These are phyloP conservation scores for Sesia bembeciformis DNA, from an alignment of 2,888 invertebrate genomes.

Conservation along the genomic window DNA sequence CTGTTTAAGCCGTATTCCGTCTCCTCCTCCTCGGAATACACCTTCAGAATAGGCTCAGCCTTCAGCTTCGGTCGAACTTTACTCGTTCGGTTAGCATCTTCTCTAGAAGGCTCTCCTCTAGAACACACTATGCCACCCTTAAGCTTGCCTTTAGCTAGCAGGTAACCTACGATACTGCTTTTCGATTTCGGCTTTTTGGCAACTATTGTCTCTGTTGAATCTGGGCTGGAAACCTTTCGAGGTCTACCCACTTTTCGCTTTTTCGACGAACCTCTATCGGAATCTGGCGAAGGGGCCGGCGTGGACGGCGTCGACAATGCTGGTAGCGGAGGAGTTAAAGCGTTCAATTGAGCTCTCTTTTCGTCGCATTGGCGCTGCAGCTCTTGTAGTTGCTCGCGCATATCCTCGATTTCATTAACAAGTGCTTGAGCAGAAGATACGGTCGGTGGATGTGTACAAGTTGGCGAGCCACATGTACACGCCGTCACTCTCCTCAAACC, in stretches of 20 bases:
- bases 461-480: constrained; percentile 40
- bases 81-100: constrained; percentile 58
- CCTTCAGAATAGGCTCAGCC: constrained; percentile 80
- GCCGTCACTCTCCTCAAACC: constrained; percentile 55
- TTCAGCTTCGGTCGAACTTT: constrained; percentile 83
- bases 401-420: constrained; percentile 86
- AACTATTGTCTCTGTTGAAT: constrained; percentile 85
- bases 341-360: constrained; percentile 87
- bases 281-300: constrained; percentile 61
- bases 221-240: constrained; percentile 79
- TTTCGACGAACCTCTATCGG: constrained; percentile 76
- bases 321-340: constrained; percentile 75
- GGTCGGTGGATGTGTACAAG: constrained; percentile 38
- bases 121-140: constrained; percentile 69
- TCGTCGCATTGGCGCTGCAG: constrained; percentile 87
- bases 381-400: constrained; percentile 86
- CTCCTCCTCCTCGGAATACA: constrained; percentile 72
- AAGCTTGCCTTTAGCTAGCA: constrained; percentile 78
- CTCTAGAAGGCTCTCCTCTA: constrained; percentile 69
- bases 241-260: constrained; percentile 89
- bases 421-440: constrained; percentile 71
- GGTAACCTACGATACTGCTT: constrained; percentile 77
- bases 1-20: constrained; percentile 58
- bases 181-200: constrained; percentile 86
- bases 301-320: constrained; percentile 51